These are phyloP conservation scores for Gallinago stenura DNA, from an alignment of 2,797 vertebrate genomes.

Conservation along the genomic window DNA sequence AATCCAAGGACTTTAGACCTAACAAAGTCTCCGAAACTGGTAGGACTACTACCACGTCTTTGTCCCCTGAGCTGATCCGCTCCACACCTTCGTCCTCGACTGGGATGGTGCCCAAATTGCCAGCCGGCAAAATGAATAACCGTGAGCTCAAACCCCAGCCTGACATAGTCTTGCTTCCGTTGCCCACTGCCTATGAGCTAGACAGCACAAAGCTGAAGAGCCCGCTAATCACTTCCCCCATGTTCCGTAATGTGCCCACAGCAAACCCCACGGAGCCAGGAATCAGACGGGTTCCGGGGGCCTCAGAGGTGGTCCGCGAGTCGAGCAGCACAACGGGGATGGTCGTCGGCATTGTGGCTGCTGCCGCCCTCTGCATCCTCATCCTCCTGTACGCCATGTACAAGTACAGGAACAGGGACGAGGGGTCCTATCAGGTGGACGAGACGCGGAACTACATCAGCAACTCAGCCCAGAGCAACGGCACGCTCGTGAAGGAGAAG, in stretches of 20 bases:
- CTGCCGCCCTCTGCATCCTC: slow-evolving; percentile 99
- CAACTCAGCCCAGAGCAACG: slow-evolving; percentile 99
- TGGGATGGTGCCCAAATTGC: slow-evolving; percentile 94
- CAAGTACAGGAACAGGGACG: slow-evolving; percentile 99
- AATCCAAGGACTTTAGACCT: slow-evolving; percentile 99
- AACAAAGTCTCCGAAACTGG: slow-evolving; percentile 97
- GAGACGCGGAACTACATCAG: slow-evolving; percentile 99
- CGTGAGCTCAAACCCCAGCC: slow-evolving; percentile 98
- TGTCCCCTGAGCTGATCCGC: slow-evolving; percentile 93
- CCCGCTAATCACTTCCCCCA: slow-evolving; percentile 99
- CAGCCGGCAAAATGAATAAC: slow-evolving; percentile 96
- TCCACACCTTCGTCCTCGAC: slow-evolving; percentile 92
- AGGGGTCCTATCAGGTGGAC: slow-evolving; percentile 99
- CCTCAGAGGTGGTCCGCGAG: slow-evolving; percentile 99
- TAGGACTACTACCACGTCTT: slow-evolving; percentile 94
- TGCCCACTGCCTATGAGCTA: slow-evolving; percentile 99
- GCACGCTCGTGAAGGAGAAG: slow-evolving; percentile 97
- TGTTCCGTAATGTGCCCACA: slow-evolving; percentile 99
- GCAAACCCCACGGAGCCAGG: slow-evolving; percentile 99
- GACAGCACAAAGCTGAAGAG: slow-evolving; percentile 98
- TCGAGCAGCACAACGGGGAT: slow-evolving; percentile 99
- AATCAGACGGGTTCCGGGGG: slow-evolving; percentile 98
- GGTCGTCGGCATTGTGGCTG: slow-evolving; percentile 99
- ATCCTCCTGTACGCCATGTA: slow-evolving; percentile 99
- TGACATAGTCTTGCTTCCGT: slow-evolving; percentile 97